phyloP scores from a whole-genome alignment of 23 tunicate species.

The Oikopleura vanhoeffeni region DNA sequence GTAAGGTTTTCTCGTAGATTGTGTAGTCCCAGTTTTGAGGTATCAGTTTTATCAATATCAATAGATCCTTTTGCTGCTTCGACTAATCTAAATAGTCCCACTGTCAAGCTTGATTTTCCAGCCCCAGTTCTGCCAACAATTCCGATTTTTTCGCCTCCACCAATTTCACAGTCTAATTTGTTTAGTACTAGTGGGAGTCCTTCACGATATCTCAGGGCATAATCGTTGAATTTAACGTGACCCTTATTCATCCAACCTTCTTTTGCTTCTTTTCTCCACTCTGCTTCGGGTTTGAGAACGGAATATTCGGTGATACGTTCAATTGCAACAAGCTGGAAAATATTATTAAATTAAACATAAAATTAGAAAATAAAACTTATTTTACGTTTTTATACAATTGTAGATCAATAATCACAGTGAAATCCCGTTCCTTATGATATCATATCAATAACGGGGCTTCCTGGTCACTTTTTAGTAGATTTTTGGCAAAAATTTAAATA shows the following conservation, averaged over 20 bases:
- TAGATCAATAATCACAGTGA: no score
- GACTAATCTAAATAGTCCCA: conserved; percentile 63
- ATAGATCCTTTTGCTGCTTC: conserved; percentile 47
- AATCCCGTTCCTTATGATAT: no score
- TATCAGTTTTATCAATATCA: conserved; percentile 29
- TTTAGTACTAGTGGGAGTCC: conserved; percentile 54
- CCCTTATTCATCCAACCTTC: conserved; percentile 20
- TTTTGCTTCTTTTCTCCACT: background rate
- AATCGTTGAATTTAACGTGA: conserved; percentile 28
- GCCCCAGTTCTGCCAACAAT: conserved; percentile 94
- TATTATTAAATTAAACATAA: no score
- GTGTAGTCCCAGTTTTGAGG: conserved; percentile 35
- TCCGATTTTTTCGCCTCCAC: conserved; percentile 49
- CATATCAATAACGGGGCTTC: no score
- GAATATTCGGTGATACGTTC: background rate
- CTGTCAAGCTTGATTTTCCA: conserved; percentile 33
- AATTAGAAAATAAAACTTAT: no score
- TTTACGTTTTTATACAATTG: no score
- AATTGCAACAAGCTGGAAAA: background rate
- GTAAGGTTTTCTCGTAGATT: conserved; percentile 42
- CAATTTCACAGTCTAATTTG: conserved; percentile 27
- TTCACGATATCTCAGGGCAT: conserved; percentile 43
- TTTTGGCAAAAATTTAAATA: no score
- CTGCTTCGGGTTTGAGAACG: background rate
- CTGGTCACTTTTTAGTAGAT: no score